Base-by-base conservation (phyloP, 2,888 invertebrate species). In the Pristionchus fissidentatus region DNA sequence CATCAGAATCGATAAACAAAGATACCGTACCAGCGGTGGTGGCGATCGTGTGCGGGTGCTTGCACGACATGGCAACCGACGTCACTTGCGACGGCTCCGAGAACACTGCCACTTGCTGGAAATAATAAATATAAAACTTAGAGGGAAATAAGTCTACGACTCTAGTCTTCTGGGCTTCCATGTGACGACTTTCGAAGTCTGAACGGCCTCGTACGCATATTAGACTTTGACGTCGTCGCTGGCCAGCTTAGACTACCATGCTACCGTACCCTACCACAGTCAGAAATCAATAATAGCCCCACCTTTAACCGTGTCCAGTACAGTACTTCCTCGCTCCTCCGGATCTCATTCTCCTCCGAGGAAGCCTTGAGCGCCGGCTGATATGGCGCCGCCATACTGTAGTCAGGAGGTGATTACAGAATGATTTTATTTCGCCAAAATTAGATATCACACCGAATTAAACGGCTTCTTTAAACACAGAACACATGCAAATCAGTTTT, bases 11-110 rank as follows among this genome's bases (percentile, higher is more conserved):
- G 29, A 3, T 15, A 7, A 60, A 1, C 13, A 32, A 3, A n/a
- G 32, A 60, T 73, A 73, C 46, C 43, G 46, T 73, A 80, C 80
- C 80, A 62, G 80, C 80, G 19, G 80, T 97, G 29, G 97, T 96
- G 10, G 97, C 97, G 94, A 97, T 96, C 92, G 96, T 95, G 93
- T 96, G 95, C 0, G 97, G 97, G 91, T 96, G 95, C 15, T 95
- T 94, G 0, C 96, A 96, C 85, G 96, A 96, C 92, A 98, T 96
- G 92, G 97, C 96, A 66, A 98, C 95, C 91, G 96, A 95, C 92
- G 97, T 96, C 83, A 98, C 96, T 0, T 96, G 95, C 35, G 97
- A 97, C 93, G 96, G 96, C 93, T 98, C 97, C 93, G 97, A 97
- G 0, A 88, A 91, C 22, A 92, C 90, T 3, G 91, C 84, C 77